phyloP scores from a whole-genome alignment of 2,797 vertebrate species.

The Nannoperca australis region DNA sequence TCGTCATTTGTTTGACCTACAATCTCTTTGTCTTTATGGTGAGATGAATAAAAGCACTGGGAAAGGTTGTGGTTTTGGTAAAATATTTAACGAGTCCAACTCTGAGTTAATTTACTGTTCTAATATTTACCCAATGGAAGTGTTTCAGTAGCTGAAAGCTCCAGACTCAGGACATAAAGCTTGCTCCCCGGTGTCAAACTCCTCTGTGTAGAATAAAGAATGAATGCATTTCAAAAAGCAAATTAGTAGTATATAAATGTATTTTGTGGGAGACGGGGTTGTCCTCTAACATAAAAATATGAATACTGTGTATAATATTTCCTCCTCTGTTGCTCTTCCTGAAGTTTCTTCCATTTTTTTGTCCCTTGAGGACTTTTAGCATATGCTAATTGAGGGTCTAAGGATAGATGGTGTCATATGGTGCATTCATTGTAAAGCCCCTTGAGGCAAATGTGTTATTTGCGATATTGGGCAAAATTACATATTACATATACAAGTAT shows the following conservation, averaged over 20 bases:
- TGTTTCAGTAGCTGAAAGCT: background rate
- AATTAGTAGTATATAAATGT: background rate
- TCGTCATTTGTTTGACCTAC: background rate
- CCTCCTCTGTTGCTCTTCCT: too few relatives aligned
- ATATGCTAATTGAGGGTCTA: too few relatives aligned
- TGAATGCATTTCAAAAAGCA: background rate
- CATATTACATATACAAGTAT: too few relatives aligned
- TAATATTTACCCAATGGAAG: background rate
- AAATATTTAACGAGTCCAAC: slow-evolving; percentile 1
- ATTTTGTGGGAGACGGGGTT: background rate
- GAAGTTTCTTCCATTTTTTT: too few relatives aligned
- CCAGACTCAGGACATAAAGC: background rate
- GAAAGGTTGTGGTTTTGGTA: background rate
- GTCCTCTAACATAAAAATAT: background rate
- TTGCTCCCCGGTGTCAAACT: background rate
- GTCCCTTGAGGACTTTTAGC: too few relatives aligned
- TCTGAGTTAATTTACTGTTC: background rate
- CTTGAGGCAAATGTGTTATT: too few relatives aligned
- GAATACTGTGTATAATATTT: too few relatives aligned
- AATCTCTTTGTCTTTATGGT: background rate
- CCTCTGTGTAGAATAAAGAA: background rate
- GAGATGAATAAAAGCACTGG: background rate
- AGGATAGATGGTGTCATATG: too few relatives aligned
- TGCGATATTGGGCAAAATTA: too few relatives aligned
- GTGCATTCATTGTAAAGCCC: too few relatives aligned